phyloP scores from a whole-genome alignment of 2,113 vertebrate genomes.

The Abramis brama region DNA sequence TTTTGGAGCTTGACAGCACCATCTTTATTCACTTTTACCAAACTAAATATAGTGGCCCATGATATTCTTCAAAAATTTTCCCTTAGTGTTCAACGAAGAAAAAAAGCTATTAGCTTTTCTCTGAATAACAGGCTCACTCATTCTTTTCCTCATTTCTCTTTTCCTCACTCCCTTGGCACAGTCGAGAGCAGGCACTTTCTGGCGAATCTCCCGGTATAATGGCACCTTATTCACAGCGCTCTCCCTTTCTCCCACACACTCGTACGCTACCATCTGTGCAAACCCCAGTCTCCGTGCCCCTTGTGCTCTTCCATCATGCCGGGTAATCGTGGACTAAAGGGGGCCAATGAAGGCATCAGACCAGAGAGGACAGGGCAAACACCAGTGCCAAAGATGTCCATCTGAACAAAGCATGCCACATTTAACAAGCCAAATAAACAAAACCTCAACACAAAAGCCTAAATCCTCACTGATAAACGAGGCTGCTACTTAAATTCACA shows the following conservation, averaged over 20 bases:
- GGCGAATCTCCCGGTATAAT: constrained; percentile 32
- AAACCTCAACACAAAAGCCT: background rate
- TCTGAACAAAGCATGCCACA: constrained; percentile 19
- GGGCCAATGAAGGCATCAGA: constrained; percentile 29
- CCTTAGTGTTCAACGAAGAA: background rate
- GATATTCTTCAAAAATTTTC: background rate
- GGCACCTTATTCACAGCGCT: constrained; percentile 20
- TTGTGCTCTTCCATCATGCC: constrained; percentile 14
- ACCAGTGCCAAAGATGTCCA: constrained; percentile 12
- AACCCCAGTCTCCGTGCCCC: constrained; percentile 34
- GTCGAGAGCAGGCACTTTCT: constrained; percentile 10
- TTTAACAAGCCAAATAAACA: constrained; percentile 16
- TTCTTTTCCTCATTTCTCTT: constrained; percentile 19
- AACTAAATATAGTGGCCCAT: background rate
- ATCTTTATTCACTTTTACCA: background rate
- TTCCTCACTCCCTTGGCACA: constrained; percentile 21
- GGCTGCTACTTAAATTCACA: background rate
- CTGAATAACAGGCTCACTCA: constrained; percentile 13
- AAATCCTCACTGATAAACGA: constrained; percentile 1
- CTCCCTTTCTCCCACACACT: constrained; percentile 8
- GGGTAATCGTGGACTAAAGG: constrained; percentile 20
- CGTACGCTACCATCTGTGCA: constrained; percentile 37
- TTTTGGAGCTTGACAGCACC: background rate
- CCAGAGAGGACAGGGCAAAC: background rate
- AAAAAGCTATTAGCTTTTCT: constrained; percentile 12